Percentiles rank a stretch among this genome's conserved stretches.
Conservation (phyloP, 2,888 invertebrate genomes). For the Drosophila pseudotakahashii region DNA sequence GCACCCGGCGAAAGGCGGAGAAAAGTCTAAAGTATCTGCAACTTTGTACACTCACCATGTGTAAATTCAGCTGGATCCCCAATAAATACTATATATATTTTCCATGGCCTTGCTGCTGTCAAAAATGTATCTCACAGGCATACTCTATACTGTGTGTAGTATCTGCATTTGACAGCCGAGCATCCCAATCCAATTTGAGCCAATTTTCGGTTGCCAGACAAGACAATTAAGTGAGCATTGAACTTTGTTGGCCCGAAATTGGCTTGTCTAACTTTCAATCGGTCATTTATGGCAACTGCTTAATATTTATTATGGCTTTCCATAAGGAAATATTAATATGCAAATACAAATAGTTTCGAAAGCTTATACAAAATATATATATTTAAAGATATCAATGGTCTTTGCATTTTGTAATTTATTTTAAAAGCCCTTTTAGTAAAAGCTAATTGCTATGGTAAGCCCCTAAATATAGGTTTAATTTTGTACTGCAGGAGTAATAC, state of each 20-base stretch:
- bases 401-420: too few species aligned
- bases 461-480: constrained; percentile 1
- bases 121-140: constrained; percentile 16
- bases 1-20: constrained; percentile 73
- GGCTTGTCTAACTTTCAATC: constrained; percentile 13
- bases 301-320: too few species aligned
- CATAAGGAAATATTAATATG: background rate
- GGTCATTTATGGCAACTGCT: background rate
- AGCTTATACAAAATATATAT: background rate
- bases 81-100: constrained; percentile 5
- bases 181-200: constrained; percentile 26
- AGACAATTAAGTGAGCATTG: constrained; percentile 61
- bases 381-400: too few species aligned
- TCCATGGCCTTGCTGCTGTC: constrained; percentile 49
- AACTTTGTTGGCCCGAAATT: constrained; percentile 31
- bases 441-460: too few species aligned
- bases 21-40: constrained; percentile 56
- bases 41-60: constrained; percentile 38
- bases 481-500: constrained; percentile 39
- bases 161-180: constrained; percentile 24
- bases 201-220: constrained; percentile 34
- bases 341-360: background rate
- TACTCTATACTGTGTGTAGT: background rate
- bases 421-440: too few species aligned
- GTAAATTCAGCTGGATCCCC: constrained; percentile 10